A percentile compares a stretch with the other conserved stretches of the same genome.
These are phyloP conservation scores for Salmo trutta DNA, from an alignment of 2,797 vertebrate species.

Conservation along the genomic window DNA sequence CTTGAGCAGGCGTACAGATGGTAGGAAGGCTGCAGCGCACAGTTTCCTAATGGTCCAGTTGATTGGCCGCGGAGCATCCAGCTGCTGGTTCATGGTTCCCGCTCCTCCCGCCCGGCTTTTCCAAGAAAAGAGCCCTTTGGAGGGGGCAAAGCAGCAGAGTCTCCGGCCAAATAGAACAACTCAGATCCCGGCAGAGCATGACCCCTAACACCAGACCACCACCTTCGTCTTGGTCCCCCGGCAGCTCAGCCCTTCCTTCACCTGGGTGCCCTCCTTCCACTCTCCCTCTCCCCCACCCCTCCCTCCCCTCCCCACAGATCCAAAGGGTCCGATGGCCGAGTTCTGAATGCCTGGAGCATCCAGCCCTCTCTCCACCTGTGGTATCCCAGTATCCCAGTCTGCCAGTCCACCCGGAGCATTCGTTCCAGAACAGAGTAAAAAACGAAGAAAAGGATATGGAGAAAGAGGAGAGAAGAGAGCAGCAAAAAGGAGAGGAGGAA, in stretches of 20 bases:
- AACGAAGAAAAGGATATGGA: constrained; percentile 40
- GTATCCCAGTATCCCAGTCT: constrained; percentile 26
- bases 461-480: constrained; percentile 38
- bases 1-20: constrained; percentile 97
- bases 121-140: constrained; percentile 73
- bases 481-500: constrained; percentile 36
- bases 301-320: constrained; percentile 53
- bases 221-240: constrained; percentile 44
- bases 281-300: constrained; percentile 31
- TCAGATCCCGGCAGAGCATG: constrained; percentile 78
- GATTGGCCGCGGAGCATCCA: constrained; percentile 87
- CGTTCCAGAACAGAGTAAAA: constrained; percentile 39
- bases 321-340: constrained; percentile 63
- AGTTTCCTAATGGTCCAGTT: constrained; percentile 99
- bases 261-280: constrained; percentile 41
- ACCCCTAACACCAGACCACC: constrained; percentile 69
- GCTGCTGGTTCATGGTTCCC: constrained; percentile 89
- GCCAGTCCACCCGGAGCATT: constrained; percentile 45
- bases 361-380: constrained; percentile 31
- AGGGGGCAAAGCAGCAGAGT: constrained; percentile 67
- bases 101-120: constrained; percentile 65
- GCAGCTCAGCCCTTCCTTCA: constrained; percentile 57
- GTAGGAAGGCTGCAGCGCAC: constrained; percentile 97
- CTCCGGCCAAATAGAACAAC: constrained; percentile 69
- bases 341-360: constrained; percentile 61